Evolutionary conservation across 1,140 invertebrate genomes (phyloP).

Genomic region (Trichonephila clavipes): DNA sequence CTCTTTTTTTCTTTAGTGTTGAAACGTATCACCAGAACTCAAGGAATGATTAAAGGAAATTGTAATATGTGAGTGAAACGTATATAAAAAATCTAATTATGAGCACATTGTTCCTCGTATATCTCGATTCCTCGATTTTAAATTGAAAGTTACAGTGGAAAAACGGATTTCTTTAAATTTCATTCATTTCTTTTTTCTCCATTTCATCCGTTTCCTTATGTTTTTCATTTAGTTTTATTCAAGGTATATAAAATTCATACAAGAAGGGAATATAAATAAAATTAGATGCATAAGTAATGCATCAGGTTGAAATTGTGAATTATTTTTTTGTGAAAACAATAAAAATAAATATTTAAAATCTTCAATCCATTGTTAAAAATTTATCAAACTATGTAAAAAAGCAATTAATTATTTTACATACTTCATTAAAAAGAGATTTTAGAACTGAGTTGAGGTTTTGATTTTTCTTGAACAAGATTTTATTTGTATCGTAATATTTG

Average conservation of each 20-base stretch:
- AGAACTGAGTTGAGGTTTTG: no score
- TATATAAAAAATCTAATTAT: slow-evolving; percentile 56
- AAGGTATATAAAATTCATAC: not conserved
- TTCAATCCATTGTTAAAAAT: no score
- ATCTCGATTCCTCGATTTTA: not conserved
- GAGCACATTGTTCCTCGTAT: slow-evolving; percentile 22
- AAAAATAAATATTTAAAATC: no score
- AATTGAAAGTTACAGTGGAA: slow-evolving; percentile 26
- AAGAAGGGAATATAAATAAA: not conserved
- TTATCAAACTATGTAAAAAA: no score
- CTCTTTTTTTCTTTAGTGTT: not conserved
- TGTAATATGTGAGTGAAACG: slow-evolving; percentile 35
- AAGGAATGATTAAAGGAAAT: slow-evolving; percentile 31
- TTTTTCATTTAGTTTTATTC: not conserved
- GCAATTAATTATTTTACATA: no score
- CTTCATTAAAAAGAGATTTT: no score
- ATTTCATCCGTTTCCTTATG: not conserved
- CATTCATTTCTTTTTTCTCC: not conserved
- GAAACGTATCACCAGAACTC: not conserved
- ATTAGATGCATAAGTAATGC: no score
- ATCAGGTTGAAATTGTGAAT: no score
- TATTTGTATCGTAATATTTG: no score
- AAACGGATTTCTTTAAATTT: not conserved
- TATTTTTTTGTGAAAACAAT: no score
- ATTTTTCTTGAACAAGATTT: no score